Conservation (phyloP, 2,113 vertebrate species). For the Harpagus bidentatus region DNA sequence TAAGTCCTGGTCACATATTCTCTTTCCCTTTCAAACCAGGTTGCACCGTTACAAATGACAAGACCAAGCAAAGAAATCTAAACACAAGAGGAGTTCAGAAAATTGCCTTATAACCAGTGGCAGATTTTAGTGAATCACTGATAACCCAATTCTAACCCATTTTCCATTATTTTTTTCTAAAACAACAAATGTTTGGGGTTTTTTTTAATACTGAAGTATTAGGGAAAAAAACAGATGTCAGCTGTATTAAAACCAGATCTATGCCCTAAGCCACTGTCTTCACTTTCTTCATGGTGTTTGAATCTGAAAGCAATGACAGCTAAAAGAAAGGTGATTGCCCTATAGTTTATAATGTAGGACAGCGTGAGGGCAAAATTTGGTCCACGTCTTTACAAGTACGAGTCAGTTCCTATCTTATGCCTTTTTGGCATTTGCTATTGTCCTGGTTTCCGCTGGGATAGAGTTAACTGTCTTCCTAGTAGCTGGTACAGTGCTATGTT, state of each 20-base stretch:
- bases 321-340: not conserved
- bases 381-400: rapidly evolving
- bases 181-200: not conserved
- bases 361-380: not conserved
- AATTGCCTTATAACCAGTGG: not conserved
- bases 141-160: not conserved
- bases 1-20: not conserved
- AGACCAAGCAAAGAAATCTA: not conserved
- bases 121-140: not conserved
- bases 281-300: not conserved
- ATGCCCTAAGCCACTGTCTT: not conserved
- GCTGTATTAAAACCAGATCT: not conserved
- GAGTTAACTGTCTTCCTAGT: too few species aligned
- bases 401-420: not conserved
- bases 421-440: not conserved
- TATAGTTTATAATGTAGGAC: not conserved
- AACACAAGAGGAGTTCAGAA: not conserved
- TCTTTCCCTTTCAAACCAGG: not conserved
- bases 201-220: not conserved
- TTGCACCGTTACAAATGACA: not conserved
- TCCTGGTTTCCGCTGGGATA: too few species aligned
- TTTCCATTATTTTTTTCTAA: not conserved
- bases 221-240: not conserved
- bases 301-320: not conserved
- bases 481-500: too few species aligned